Evolutionary conservation across 2,888 invertebrate species (phyloP).

Genomic region (Folsomia candida): DNA sequence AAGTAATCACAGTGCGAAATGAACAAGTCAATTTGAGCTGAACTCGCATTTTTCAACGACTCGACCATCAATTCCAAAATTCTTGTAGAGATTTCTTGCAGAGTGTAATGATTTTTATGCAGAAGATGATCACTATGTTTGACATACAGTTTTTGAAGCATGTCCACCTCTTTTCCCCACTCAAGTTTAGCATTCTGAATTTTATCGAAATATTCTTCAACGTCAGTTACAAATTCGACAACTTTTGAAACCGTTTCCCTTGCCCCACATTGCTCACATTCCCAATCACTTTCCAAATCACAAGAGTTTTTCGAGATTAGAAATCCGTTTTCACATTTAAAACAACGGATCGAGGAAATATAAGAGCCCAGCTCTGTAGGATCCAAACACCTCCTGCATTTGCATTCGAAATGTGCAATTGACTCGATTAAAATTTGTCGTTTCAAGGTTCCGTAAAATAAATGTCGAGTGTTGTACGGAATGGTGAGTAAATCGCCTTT

Average conservation of each 20-base stretch:
- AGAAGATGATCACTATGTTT: slow-evolving; percentile 22
- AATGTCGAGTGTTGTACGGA: slow-evolving; percentile 26
- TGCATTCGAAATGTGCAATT: slow-evolving; percentile 32
- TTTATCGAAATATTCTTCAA: slow-evolving; percentile 34
- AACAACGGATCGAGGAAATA: slow-evolving; percentile 28
- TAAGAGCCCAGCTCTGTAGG: slow-evolving; percentile 28
- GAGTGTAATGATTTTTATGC: slow-evolving; percentile 36
- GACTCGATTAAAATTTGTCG: slow-evolving; percentile 26
- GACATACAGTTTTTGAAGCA: slow-evolving; percentile 19
- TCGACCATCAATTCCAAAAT: slow-evolving; percentile 27
- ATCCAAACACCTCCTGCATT: slow-evolving; percentile 25
- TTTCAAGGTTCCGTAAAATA: slow-evolving; percentile 30
- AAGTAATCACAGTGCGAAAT: slow-evolving; percentile 30
- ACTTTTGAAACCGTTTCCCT: slow-evolving; percentile 30
- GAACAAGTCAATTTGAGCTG: slow-evolving; percentile 15
- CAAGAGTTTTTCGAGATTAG: slow-evolving; percentile 17
- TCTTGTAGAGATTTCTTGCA: slow-evolving; percentile 32
- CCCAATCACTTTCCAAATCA: slow-evolving; percentile 25
- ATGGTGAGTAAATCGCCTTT: slow-evolving; percentile 29
- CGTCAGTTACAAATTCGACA: slow-evolving; percentile 24
- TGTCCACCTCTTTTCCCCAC: slow-evolving; percentile 17
- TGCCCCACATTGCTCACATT: slow-evolving; percentile 17
- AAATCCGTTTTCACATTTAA: slow-evolving; percentile 24
- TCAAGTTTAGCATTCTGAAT: slow-evolving; percentile 15
- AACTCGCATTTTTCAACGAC: slow-evolving; percentile 5